Evolutionary conservation across 2,797 vertebrate genomes (phyloP), one percentile per base, ranked within the genome.

Genomic region (Tenualosa ilisha): DNA sequence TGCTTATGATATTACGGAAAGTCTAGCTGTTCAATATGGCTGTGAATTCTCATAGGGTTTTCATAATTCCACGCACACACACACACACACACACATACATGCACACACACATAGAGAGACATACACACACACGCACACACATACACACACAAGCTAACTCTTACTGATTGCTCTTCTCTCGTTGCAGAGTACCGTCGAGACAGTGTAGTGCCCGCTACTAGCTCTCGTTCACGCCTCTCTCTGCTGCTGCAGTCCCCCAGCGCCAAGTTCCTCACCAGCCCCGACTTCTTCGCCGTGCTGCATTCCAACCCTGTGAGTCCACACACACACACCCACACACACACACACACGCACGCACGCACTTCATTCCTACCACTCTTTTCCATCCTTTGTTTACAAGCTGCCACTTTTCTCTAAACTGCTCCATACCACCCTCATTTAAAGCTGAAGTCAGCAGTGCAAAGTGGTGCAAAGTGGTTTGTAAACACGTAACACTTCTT

Each of bases 281-380:
- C 98, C 6, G 98, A 99, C 93, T 99, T 99, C 96, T 99, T 98
- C 95, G 97, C 96, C 91, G 96, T 98, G 94, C 96, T 99, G 94
- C 97, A 98, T 97, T 98, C 97, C 93, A 98, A 98, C 96, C 97
- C 97, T 90, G 97, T 98, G 92, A 93, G 97, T 88, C 79, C 59
- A 61, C 59, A 63, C 59, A 63, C 59, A 63, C 22, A 68, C 63
- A 68, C 63, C 31, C 63, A 68, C 61, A 24, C 22, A 63, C 61
- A 63, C 43, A 43, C 46, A 24, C 79, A 37, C 6, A 50, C 56
- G 51, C 17, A 81, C 43, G 50, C 0, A 81, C n/a, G 63, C 12
- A 61, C 37, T 50, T 50, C 49, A 50, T 50, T 13, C 8, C 61
- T 24, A 22, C n/a, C n/a, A 63, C 61, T 24, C n/a, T 9, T n/a